Evolutionary conservation across 2,888 invertebrate species (phyloP), one percentile per base, ranked within the genome.

Genomic region (Drosophila yooni): DNA sequence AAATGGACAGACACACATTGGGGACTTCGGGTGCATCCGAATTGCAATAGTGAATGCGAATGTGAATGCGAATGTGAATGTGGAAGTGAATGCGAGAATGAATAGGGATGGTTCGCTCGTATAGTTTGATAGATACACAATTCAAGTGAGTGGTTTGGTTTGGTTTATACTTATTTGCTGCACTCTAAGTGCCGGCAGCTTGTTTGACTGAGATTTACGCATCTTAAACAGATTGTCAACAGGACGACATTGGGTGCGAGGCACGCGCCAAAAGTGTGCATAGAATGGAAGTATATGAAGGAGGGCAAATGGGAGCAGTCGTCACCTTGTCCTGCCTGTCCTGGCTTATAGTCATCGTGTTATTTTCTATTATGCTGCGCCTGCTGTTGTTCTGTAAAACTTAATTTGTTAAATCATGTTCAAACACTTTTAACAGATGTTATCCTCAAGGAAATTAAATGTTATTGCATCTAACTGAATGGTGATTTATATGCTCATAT

Each of bases 371-470:
- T 64, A 27, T 64, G 64, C 61, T 72, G 56, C 61, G 66, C 68
- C 79, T 60, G 70, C 73, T 74, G 69, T 57, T 76, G 60, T 59
- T 68, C 58, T 70, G 65, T 60, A 54, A 68, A 80, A 85, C 76
- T 80, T 80, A 85, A 88, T 85, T 85, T 87, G 79, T 70, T 81
- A 71, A 79, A 84, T 79, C 76, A 60, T 76, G 70, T 79, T 59
- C 74, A 83, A 81, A 76, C 80, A 75, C 78, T 76, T 74, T 79
- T 61, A 81, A 81, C 82, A 84, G 85, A 87, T 87, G 82, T 82
- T 85, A 85, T 87, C 85, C 81, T 76, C 57, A 59, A 82, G 82
- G 82, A 86, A 86, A 80, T 86, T 78, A 79, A 79, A 75, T 79
- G 73, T 74, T 72, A 76, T 79, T 76, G 73, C 70, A 65, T 43